These are phyloP conservation scores for Pangasius macronema DNA, from an alignment of 2,797 vertebrate species.

Conservation along the genomic window DNA sequence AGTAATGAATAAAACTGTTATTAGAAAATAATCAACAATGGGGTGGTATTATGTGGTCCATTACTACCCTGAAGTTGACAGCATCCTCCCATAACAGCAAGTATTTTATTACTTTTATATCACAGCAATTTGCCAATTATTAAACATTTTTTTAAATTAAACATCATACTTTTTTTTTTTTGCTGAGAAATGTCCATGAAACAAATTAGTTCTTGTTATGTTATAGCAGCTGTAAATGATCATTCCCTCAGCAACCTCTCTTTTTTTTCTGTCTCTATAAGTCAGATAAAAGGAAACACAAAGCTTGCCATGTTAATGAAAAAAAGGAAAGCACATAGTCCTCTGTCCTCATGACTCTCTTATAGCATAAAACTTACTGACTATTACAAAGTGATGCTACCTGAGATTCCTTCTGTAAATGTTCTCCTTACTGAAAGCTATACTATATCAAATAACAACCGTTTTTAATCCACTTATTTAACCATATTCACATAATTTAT, in stretches of 20 bases:
- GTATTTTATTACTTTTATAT: neutral
- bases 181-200: neutral
- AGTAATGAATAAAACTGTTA: neutral
- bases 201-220: neutral
- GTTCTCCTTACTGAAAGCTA: neutral
- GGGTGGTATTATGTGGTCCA: neutral
- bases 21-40: neutral
- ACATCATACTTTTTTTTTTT: neutral
- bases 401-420: neutral
- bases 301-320: neutral
- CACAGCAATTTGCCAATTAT: neutral
- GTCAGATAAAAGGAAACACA: neutral
- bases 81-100: neutral
- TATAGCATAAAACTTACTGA: neutral
- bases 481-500: too few relatives aligned
- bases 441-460: neutral
- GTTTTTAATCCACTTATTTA: neutral
- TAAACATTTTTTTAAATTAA: neutral
- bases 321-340: neutral
- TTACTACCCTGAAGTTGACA: neutral
- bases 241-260: neutral
- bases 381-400: neutral
- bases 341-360: neutral
- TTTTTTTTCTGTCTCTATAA: neutral
- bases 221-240: neutral